Conservation (phyloP, 2,888 invertebrate genomes). For the Sinodicranocentrus sp. region DNA sequence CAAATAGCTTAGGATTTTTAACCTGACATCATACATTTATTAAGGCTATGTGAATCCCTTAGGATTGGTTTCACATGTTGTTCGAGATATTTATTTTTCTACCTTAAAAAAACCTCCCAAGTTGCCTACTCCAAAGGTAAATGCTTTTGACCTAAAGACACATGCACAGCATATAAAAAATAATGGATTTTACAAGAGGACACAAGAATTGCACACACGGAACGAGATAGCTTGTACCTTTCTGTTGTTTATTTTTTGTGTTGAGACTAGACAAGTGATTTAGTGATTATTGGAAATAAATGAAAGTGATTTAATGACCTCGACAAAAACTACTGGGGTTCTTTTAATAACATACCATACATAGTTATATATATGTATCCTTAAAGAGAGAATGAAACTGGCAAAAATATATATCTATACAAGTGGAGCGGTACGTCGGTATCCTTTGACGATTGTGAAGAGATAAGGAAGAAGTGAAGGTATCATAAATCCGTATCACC, state of each 20-base stretch:
- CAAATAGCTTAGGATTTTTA: neutral
- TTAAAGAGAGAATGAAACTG: too few species aligned
- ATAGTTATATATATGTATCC: too few species aligned
- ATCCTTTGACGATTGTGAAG: constrained; percentile 7
- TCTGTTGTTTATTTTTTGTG: neutral
- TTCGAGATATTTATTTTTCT: too few species aligned
- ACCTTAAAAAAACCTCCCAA: too few species aligned
- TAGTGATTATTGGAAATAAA: constrained; percentile 26
- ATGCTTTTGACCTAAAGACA: too few species aligned
- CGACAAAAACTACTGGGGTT: constrained; percentile 19
- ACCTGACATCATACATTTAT: constrained; percentile 42
- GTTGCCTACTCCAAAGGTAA: too few species aligned
- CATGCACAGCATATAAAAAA: too few species aligned
- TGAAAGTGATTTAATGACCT: constrained; percentile 47
- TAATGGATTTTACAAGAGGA: too few species aligned
- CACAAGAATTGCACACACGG: neutral
- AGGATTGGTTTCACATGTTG: constrained; percentile 25
- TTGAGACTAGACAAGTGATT: neutral
- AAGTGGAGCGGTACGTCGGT: neutral
- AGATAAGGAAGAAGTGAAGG: constrained; percentile 27
- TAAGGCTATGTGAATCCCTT: constrained; percentile 52
- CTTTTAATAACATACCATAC: too few species aligned
- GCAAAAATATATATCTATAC: too few species aligned
- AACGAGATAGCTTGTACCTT: neutral
- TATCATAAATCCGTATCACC: neutral